Evolutionary conservation across 2,113 vertebrate genomes (phyloP).

Genomic region (Amphiprion ocellaris): DNA sequence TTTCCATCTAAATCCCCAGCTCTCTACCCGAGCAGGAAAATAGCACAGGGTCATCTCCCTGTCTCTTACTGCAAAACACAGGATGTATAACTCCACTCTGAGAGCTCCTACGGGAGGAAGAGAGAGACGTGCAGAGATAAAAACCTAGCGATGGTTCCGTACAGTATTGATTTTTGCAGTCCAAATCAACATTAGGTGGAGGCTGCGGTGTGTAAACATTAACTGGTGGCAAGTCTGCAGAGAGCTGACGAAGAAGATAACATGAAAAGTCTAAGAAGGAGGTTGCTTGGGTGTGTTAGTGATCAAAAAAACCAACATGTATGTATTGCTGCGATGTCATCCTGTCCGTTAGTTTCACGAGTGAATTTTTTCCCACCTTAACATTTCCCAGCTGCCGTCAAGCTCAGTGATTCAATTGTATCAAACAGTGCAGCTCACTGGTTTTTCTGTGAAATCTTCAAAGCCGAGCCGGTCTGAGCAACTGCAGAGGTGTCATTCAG

Average conservation of each 20-base stretch:
- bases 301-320: slow-evolving; percentile 3
- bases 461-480: slow-evolving; percentile 19
- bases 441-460: background rate
- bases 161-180: slow-evolving; percentile 65
- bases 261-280: slow-evolving; percentile 8
- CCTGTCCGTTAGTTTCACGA: background rate
- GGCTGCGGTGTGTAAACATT: slow-evolving; percentile 44
- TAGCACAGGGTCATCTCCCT: slow-evolving; percentile 54
- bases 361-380: slow-evolving; percentile 24
- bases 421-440: no score
- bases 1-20: slow-evolving; percentile 68
- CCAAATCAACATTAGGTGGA: slow-evolving; percentile 39
- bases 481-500: slow-evolving; percentile 65
- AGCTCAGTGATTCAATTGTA: no score
- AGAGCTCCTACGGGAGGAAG: slow-evolving; percentile 33
- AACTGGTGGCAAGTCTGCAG: slow-evolving; percentile 38
- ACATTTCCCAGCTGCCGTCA: background rate
- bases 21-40: slow-evolving; percentile 60
- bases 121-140: slow-evolving; percentile 45
- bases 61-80: slow-evolving; percentile 58
- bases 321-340: background rate
- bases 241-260: slow-evolving; percentile 11
- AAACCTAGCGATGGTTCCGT: slow-evolving; percentile 38
- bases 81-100: slow-evolving; percentile 42
- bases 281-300: background rate